Evolutionary conservation across 2,113 vertebrate species (phyloP), one percentile per base, ranked within the genome.

Genomic region (Pedionomus torquatus): DNA sequence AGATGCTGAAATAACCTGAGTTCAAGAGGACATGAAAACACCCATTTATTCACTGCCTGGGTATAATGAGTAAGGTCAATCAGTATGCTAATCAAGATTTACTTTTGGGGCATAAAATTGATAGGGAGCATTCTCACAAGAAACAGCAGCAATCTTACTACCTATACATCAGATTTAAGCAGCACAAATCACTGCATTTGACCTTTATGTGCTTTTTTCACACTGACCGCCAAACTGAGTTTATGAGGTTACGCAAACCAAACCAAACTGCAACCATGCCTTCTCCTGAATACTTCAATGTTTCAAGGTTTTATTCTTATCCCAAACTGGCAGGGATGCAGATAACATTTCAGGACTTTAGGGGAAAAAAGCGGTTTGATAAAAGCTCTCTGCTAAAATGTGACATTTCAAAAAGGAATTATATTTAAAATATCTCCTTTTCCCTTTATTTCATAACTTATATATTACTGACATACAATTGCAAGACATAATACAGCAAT

Each of bases 21-120:
- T 25, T 72, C 44, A 28, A 21, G 21, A 52, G 37, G 31, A n/a
- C 13, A 31, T 65, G 63, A 33, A 55, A 69, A 87, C 14, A 21
- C 1, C 1, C 19, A 20, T 2, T 44, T 11, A 20, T 2, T n/a
- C 23, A 11, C 16, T 63, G 20, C 26, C 21, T 11, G 2, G 11
- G 2, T 11, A 39, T 37, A 11, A 19, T 74, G 2, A 1, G 16
- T 33, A 74, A 66, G 15, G 7, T 4, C 41, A 52, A 11, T 1
- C 0, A n/a, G 55, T 31, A 2, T 60, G 11, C 48, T 41, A 20
- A 39, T 26, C 23, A 35, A 21, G 51, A 33, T 43, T 52, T 64
- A 28, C 3, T 68, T 24, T 46, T 39, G 3, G 19, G 21, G 24
- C 21, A 21, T 26, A n/a, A 58, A 85, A 55, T 18, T 1, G 66